Evolutionary conservation across 2,113 vertebrate genomes (phyloP).

Genomic region (Pseudorhombus dupliciocellatus): DNA sequence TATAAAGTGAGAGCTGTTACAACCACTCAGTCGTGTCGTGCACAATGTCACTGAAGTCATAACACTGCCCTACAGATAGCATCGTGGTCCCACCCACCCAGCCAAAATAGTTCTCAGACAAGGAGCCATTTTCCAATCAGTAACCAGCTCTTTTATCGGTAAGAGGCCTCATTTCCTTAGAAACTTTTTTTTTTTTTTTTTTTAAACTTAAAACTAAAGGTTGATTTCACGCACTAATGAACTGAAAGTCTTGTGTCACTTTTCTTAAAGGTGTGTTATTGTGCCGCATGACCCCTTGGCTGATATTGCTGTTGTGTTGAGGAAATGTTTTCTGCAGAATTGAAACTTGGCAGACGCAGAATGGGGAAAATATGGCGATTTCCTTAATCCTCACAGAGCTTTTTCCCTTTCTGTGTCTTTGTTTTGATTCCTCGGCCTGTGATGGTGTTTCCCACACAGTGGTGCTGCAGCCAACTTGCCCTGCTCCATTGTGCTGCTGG

Average conservation of each 20-base stretch:
- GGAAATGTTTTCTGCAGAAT: conserved; percentile 65
- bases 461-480: conserved; percentile 59
- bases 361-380: conserved; percentile 48
- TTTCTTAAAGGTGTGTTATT: conserved; percentile 45
- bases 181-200: conserved; percentile 56
- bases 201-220: conserved; percentile 32
- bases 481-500: conserved; percentile 75
- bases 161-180: conserved; percentile 14
- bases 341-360: conserved; percentile 42
- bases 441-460: conserved; percentile 69
- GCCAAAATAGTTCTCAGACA: conserved; percentile 28
- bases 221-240: conserved; percentile 23
- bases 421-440: conserved; percentile 66
- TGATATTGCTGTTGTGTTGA: conserved; percentile 41
- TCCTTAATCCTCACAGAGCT: conserved; percentile 58
- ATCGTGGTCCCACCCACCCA: conserved; percentile 28
- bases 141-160: conserved; percentile 1
- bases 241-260: conserved; percentile 17
- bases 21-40: conserved; percentile 48
- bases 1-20: conserved; percentile 57
- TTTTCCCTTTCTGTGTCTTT: conserved; percentile 54
- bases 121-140: conserved; percentile 37
- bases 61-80: conserved; percentile 47
- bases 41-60: conserved; percentile 41
- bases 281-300: conserved; percentile 45